Evolutionary conservation across 2,113 vertebrate species (phyloP), one percentile per base, ranked within the genome.

Genomic region (Brachionichthys hirsutus): DNA sequence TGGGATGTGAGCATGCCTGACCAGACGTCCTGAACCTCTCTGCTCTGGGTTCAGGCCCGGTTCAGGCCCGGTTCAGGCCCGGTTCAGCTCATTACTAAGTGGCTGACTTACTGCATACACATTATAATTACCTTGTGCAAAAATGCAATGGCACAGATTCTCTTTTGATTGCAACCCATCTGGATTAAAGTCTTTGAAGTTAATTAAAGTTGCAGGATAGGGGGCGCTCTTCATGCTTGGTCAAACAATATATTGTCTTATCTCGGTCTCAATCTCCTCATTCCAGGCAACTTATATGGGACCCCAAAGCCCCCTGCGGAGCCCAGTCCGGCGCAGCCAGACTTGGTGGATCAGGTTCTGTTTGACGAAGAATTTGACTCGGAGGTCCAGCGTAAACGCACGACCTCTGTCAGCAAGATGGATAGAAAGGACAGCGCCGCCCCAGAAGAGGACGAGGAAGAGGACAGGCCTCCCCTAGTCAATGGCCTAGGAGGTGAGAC

Each of bases 351-450:
- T 88, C 95, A 98, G 76, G 96, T 98, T 59, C 91, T 99, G 73
- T 98, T 99, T 62, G 96, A 99, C 53, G 94, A 96, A 85, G 95
- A 97, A 55, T 99, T 97, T 81, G 96, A 97, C 79, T 89, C 92
- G 0, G 96, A 98, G 81, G 93, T 94, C 0, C 97, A 98, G 80
- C 90, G 97, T 49, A 98, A 98, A 73, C 93, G 96, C 82, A 98
- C 97, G 10, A 97, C 96, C 0, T 99, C 97, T 0, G 96, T 99
- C 90, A 99, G 97, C 84, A 98, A 98, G 84, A 99, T 99, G 95
- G 94, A 99, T 40, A 87, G 95, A 64, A 97, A 91, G 88, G 95
- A 98, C 84, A 98, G 95, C 15, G 91, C 93, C 0, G 92, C 97
- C 9, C 96, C 96, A 1, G 97, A 99, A 75, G 97, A 99, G 70